phyloP scores from a whole-genome alignment of 2,113 vertebrate genomes.

The Lycaon pictus region DNA sequence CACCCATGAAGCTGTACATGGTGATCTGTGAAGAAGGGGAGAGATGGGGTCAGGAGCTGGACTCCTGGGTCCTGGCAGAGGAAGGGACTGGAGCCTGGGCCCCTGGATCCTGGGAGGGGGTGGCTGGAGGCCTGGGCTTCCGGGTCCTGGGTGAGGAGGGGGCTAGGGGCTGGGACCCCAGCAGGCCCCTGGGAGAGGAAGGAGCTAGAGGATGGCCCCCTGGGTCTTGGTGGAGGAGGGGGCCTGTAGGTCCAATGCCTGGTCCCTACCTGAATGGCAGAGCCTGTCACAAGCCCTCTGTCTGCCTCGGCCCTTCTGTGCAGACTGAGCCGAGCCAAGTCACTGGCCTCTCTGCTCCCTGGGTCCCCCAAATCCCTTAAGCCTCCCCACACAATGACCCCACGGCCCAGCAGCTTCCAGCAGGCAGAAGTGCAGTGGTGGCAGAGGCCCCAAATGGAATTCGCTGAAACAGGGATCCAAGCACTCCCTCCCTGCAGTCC shows the following conservation, averaged over 20 bases:
- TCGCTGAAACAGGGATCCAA: slow-evolving; percentile 70
- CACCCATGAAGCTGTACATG: slow-evolving; percentile 96
- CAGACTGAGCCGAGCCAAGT: slow-evolving; percentile 67
- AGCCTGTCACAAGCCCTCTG: slow-evolving; percentile 59
- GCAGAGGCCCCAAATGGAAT: slow-evolving; percentile 70
- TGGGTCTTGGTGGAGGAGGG: not conserved
- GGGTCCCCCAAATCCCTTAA: slow-evolving; percentile 79
- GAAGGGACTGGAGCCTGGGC: too few relatives aligned
- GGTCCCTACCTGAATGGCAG: slow-evolving; percentile 68
- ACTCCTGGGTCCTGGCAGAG: too few relatives aligned
- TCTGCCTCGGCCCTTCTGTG: slow-evolving; percentile 58
- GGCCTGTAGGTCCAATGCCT: fast-evolving
- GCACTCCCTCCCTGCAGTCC: not conserved
- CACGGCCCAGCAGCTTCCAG: slow-evolving; percentile 71
- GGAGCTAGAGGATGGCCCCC: not conserved
- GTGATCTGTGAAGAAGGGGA: slow-evolving; percentile 69
- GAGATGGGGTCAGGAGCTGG: not conserved
- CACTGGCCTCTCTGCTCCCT: not conserved
- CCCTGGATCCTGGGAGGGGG: too few relatives aligned
- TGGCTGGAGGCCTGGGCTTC: not conserved
- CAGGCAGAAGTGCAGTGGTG: slow-evolving; percentile 64
- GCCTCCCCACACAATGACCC: slow-evolving; percentile 74
- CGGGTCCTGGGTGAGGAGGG: not conserved
- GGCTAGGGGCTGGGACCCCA: not conserved
- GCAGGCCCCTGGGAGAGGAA: not conserved